These are phyloP conservation scores for Spheniscus mendiculus DNA, from an alignment of 2,113 vertebrate species.

Conservation along the genomic window DNA sequence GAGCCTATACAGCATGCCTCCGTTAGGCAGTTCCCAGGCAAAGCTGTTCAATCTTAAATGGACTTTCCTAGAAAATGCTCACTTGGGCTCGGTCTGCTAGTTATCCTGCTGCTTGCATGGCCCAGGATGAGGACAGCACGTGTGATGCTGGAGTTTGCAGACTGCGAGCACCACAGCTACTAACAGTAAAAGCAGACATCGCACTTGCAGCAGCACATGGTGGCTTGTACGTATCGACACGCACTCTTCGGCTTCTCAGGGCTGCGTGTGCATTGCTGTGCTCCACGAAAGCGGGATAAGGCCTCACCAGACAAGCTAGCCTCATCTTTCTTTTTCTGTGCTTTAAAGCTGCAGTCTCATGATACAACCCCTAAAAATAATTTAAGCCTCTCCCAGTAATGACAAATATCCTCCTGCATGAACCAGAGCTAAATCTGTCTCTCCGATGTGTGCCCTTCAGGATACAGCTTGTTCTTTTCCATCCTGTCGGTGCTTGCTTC, in stretches of 20 bases:
- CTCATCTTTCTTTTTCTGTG: background rate
- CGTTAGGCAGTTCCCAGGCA: too few species aligned
- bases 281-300: background rate
- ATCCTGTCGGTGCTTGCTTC: background rate
- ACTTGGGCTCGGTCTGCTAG: background rate
- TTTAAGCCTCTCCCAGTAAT: accelerated
- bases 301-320: background rate
- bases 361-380: constrained; percentile 45
- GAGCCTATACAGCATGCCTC: too few species aligned
- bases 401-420: background rate
- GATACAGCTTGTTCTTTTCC: background rate
- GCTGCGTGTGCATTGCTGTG: accelerated
- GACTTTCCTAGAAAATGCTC: too few species aligned
- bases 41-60: too few species aligned
- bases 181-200: accelerated
- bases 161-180: accelerated
- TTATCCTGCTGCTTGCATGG: background rate
- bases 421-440: background rate
- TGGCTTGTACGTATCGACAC: accelerated
- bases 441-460: background rate
- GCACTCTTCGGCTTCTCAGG: background rate
- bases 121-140: background rate
- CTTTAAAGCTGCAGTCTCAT: background rate
- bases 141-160: background rate
- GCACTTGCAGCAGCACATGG: background rate